Evolutionary conservation across 2,888 invertebrate species (phyloP).

Genomic region (Pollenia angustigena): DNA sequence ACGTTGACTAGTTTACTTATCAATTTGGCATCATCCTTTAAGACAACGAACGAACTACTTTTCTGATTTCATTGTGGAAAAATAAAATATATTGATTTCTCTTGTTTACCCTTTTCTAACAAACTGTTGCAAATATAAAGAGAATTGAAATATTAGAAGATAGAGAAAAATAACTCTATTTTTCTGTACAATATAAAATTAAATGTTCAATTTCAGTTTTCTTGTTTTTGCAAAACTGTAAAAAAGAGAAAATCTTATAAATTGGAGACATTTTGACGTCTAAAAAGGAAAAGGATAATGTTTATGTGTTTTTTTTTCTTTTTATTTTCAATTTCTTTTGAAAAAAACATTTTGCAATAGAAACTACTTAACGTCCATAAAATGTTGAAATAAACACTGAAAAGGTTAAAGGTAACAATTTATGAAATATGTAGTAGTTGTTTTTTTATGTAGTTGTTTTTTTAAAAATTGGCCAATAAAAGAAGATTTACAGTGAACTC

Average conservation of each 20-base stretch:
- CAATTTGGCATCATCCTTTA: conserved; percentile 34
- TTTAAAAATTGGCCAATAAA: neutral
- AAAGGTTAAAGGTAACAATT: conserved; percentile 36
- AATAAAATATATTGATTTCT: conserved; percentile 54
- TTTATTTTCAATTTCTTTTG: conserved; percentile 2
- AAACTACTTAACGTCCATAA: conserved; percentile 3
- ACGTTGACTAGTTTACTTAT: conserved; percentile 45
- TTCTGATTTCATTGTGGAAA: conserved; percentile 17
- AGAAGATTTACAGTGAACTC: no score
- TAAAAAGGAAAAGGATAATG: conserved; percentile 31
- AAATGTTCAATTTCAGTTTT: neutral
- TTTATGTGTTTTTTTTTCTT: conserved; percentile 1
- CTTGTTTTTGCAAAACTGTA: neutral
- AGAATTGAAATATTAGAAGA: neutral
- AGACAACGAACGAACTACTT: conserved; percentile 38
- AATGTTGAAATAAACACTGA: conserved; percentile 19
- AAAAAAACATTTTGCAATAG: neutral
- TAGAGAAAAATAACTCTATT: neutral
- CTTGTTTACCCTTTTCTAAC: conserved; percentile 8
- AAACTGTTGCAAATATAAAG: conserved; percentile 52
- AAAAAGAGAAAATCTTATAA: conserved; percentile 18
- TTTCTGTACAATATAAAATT: neutral
- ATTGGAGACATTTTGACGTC: conserved; percentile 54
- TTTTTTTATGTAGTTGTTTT: no score
- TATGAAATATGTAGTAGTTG: conserved; percentile 6